These are phyloP conservation scores for Pipistrellus nathusii DNA, from an alignment of 2,797 vertebrate species.

Conservation along the genomic window DNA sequence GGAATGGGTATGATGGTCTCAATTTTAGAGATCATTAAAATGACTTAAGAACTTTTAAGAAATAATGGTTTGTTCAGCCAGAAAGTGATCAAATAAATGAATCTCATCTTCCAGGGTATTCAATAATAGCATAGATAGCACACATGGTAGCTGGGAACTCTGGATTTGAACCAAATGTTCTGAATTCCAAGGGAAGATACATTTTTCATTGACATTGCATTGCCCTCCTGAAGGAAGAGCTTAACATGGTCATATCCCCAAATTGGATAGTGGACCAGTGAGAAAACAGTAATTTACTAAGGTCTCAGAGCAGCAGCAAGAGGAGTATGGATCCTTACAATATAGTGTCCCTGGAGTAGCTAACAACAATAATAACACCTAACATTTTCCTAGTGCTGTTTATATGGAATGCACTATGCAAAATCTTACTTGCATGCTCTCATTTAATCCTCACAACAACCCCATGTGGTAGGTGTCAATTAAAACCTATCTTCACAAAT, in stretches of 20 bases:
- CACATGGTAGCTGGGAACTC: neutral
- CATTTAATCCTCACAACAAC: conserved; percentile 46
- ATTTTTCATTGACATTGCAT: neutral
- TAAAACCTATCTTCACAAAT: conserved; percentile 49
- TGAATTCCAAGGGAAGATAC: conserved; percentile 15
- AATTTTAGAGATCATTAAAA: conserved; percentile 1
- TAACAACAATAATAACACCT: conserved; percentile 54
- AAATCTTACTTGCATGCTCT: neutral
- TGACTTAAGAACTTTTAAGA: conserved; percentile 7
- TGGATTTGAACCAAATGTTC: conserved; percentile 51
- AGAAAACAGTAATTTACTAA: conserved; percentile 46
- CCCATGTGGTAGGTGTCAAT: neutral
- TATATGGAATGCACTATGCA: neutral
- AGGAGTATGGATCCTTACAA: conserved; percentile 10
- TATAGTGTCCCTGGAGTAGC: neutral
- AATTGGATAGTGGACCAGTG: conserved; percentile 5
- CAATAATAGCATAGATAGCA: conserved; percentile 24
- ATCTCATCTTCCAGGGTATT: neutral
- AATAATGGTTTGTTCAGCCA: neutral
- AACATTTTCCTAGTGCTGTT: conserved; percentile 37
- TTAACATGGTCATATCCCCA: conserved; percentile 33
- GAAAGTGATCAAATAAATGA: conserved; percentile 23
- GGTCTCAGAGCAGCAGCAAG: neutral
- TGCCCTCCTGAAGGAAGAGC: conserved; percentile 22
- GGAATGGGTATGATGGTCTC: neutral